Evolutionary conservation across 2,797 vertebrate genomes (phyloP).

Genomic region (Cyprinodon diabolis): DNA sequence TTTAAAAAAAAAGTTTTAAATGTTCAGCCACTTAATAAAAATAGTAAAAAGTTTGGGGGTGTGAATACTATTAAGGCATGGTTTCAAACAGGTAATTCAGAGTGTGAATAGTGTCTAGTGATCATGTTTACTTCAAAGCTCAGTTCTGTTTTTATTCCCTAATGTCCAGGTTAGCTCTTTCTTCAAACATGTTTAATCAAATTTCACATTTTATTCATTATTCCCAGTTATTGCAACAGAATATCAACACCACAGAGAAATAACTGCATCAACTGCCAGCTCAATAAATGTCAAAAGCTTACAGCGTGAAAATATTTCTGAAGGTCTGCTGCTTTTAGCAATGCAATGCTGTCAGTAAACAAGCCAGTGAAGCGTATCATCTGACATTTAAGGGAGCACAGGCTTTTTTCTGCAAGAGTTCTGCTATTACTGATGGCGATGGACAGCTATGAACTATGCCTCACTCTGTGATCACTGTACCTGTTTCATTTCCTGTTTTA

Average conservation of each 20-base stretch:
- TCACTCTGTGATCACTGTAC: conserved; percentile 24
- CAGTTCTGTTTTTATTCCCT: not conserved
- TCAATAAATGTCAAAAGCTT: not conserved
- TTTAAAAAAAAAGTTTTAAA: too few species aligned
- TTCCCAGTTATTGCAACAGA: not conserved
- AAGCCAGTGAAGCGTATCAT: conserved; percentile 40
- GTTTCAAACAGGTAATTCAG: not conserved
- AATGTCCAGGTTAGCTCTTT: not conserved
- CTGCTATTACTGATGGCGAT: conserved; percentile 31
- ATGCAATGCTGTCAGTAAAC: conserved; percentile 39
- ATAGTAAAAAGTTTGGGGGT: not conserved
- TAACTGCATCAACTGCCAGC: not conserved
- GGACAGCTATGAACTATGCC: conserved; percentile 25
- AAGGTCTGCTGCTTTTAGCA: conserved; percentile 9
- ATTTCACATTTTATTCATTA: not conserved
- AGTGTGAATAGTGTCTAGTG: not conserved
- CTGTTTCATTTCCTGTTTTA: conserved; percentile 70
- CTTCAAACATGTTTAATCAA: not conserved
- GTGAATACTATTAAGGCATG: not conserved
- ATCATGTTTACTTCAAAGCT: not conserved
- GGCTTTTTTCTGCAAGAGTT: conserved; percentile 24
- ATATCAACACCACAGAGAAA: not conserved
- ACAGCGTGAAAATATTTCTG: not conserved
- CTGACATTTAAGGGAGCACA: conserved; percentile 58
- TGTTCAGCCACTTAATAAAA: too few species aligned